Conservation (phyloP, 2,888 invertebrate genomes). For the Lutraria lutraria region DNA sequence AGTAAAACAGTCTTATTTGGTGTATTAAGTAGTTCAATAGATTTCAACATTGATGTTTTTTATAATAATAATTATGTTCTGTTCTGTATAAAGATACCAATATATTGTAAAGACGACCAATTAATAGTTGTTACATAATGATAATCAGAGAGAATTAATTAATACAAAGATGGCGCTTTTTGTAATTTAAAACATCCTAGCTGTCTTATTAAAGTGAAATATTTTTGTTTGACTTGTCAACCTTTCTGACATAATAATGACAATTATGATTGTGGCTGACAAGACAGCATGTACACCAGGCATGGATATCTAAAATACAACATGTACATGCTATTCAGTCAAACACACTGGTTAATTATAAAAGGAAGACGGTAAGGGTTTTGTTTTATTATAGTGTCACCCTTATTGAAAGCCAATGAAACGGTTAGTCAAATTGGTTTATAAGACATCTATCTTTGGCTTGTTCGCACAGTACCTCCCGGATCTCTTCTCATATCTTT, state of each 20-base stretch:
- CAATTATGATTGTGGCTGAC: background rate
- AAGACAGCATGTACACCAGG: background rate
- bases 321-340: background rate
- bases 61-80: too few species aligned
- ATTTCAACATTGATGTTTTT: too few species aligned
- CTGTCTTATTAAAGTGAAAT: constrained; percentile 8
- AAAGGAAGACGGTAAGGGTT: background rate
- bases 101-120: background rate
- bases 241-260: background rate
- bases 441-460: too few species aligned
- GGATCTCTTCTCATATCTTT: too few species aligned
- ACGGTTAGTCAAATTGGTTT: too few species aligned
- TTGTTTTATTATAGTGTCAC: too few species aligned
- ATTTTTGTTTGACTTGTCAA: background rate
- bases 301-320: background rate
- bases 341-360: background rate
- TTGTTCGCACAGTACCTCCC: too few species aligned
- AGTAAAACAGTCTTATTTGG: too few species aligned
- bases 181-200: background rate
- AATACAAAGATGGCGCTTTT: constrained; percentile 8
- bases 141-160: background rate
- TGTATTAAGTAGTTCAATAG: too few species aligned
- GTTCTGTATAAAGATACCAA: too few species aligned
- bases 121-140: background rate
- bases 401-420: too few species aligned